A percentile compares a stretch with the other conserved stretches of the same genome.
Evolutionary conservation across 2,797 vertebrate species (phyloP).

Genomic region (Amblyopsis hoosieri): DNA sequence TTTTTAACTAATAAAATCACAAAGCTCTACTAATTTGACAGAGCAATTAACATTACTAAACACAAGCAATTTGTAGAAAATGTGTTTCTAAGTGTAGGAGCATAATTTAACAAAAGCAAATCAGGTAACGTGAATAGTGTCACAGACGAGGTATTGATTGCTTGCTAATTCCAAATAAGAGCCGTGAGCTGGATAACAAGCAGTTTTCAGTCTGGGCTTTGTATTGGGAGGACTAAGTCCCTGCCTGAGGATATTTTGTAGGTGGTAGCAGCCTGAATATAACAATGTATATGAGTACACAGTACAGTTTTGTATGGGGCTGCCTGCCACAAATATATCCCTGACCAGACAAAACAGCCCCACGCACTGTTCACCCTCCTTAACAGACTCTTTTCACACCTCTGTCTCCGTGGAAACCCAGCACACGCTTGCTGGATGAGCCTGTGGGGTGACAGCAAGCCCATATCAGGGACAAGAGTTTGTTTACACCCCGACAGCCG

Average conservation of each 20-base stretch:
- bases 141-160: too few relatives aligned
- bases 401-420: slow-evolving; percentile 68
- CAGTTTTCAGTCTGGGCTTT: slow-evolving; percentile 19
- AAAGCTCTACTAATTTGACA: background rate
- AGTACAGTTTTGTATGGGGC: slow-evolving; percentile 53
- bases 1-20: too few relatives aligned
- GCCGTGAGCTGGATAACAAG: background rate
- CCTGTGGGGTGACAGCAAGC: slow-evolving; percentile 50
- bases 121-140: too few relatives aligned
- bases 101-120: background rate
- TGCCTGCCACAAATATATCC: slow-evolving; percentile 36
- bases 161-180: too few relatives aligned
- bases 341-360: slow-evolving; percentile 34
- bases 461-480: slow-evolving; percentile 35
- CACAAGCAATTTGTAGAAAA: background rate
- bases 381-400: slow-evolving; percentile 43
- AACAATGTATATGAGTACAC: slow-evolving; percentile 23
- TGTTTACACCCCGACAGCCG: slow-evolving; percentile 43
- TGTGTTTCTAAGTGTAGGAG: background rate
- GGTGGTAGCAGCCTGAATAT: slow-evolving; percentile 33
- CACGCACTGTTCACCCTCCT: slow-evolving; percentile 45
- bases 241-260: slow-evolving; percentile 32
- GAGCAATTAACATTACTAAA: background rate
- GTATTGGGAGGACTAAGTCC: slow-evolving; percentile 17
- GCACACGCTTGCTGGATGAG: slow-evolving; percentile 30